Base-by-base conservation (phyloP, 2,797 vertebrate genomes). In the Sebastes miniatus region DNA sequence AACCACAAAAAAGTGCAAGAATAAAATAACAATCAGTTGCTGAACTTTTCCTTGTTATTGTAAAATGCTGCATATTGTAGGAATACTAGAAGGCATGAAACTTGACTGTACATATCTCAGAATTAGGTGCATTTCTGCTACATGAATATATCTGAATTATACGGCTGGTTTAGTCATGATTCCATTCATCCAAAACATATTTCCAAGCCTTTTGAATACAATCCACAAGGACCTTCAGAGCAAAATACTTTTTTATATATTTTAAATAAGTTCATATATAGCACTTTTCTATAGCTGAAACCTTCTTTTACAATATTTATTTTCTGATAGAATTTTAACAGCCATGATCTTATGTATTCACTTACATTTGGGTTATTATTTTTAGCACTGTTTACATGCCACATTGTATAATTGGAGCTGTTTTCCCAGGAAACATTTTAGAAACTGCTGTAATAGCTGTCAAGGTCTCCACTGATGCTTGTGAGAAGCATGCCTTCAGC, bases 381-480 rank as follows among this genome's bases (percentile, higher is more conserved):
- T 39, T 43, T 18, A 9, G n/a, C 18, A 52, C 22, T 70, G n/a
- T 22, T 70, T 18, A 20, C 16, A 34, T 47, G 8, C 56, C 9
- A 64, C 2, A 34, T 50, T 39, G 14, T 70, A 58, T 79, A 66
- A 77, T 50, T 62, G 4, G 3, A 13, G n/a, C 8, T 56, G 5
- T 71, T 83, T 73, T 63, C 22, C 66, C 8, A 50, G 22, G 8
- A 68, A 32, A 73, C 4, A 32, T 67, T 76, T 70, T 72, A 9
- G 29, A 87, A 74, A 81, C n/a, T 72, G 75, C 81, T 80, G 79
- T 63, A 59, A 69, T 69, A 82, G 69, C 83, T 84, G 74, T 90
- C 88, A 91, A 93, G 88, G 89, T 93, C 87, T 89, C 66, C 39
- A 16, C 47, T 88, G 75, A 89, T 65, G 74, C 76, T 58, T 74